Conservation (phyloP, 2,888 invertebrate genomes). For the Rosalia funebris region DNA sequence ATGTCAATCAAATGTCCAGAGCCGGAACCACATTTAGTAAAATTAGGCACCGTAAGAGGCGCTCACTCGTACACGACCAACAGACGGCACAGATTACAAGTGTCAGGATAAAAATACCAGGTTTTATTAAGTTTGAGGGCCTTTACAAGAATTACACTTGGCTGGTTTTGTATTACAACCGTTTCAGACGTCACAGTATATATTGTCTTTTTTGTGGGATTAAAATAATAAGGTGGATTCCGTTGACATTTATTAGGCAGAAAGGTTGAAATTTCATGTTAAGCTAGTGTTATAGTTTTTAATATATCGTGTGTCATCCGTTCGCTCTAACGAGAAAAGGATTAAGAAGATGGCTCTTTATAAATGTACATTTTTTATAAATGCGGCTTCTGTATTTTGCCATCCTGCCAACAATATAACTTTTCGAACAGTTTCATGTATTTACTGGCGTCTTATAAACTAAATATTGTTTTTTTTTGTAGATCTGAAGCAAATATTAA, state of each 20-base stretch:
- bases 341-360: constrained; percentile 13
- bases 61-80: constrained; percentile 18
- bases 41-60: constrained; percentile 22
- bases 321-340: constrained; percentile 3
- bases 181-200: constrained; percentile 40
- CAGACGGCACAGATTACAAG: constrained; percentile 40
- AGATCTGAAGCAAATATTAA: no score
- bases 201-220: constrained; percentile 39
- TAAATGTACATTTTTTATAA: no score
- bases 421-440: no score
- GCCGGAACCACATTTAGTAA: constrained; percentile 41
- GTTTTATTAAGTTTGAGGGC: constrained; percentile 40
- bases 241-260: constrained; percentile 31
- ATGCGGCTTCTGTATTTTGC: no score
- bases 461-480: no score
- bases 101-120: constrained; percentile 39
- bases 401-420: no score
- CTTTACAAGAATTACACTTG: constrained; percentile 43
- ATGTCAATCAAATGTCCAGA: constrained; percentile 45
- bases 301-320: constrained; percentile 22
- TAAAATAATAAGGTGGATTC: constrained; percentile 33
- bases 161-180: constrained; percentile 47
- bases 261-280: constrained; percentile 17
- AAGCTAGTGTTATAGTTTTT: constrained; percentile 23
- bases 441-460: no score